Evolutionary conservation across 2,888 invertebrate genomes (phyloP), one percentile per base, ranked within the genome.

Genomic region (Allolobophora icterica): DNA sequence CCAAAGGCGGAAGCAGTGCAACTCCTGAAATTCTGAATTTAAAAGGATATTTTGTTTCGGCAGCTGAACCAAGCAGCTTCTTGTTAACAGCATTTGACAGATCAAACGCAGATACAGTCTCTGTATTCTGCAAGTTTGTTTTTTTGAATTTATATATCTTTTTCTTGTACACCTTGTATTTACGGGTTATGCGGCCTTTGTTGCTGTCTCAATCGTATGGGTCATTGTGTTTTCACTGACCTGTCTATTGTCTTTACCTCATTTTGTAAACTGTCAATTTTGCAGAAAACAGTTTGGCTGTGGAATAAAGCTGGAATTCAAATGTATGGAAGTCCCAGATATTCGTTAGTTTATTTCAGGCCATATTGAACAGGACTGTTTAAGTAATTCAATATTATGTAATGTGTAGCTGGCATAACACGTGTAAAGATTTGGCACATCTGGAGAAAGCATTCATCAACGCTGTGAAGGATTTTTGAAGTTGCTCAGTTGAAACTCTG

Each of bases 161-260:
- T 71, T 71, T 71, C 71, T 71, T 71, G 71, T 71, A 71, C 71
- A 71, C 71, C 71, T 71, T 71, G 71, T 35, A 24, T 87, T 87
- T 87, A 87, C 35, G 87, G 87, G 87, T 87, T 87, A 87, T 87
- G 87, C 87, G 34, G 87, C 87, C 35, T 87, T 87, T 87, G 35
- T 71, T 71, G 71, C 87, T 87, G 87, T 87, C 87, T 87, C 87
- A 71, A n/a, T 71, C 71, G 71, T 71, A n/a, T 71, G 71, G 71
- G 71, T 71, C 71, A 71, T 6, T n/a, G n/a, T 71, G 71, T 71
- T 71, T 30, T 71, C 71, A 71, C 11, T 52, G 71, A 71, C 71
- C 71, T 71, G 3, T 71, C 71, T 71, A 8, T 71, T 71, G n/a
- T 71, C 38, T 87, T 87, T 87, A 87, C 87, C 87, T 87, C 87